phyloP scores from a whole-genome alignment of 2,888 invertebrate species.

The Busseola fusca region DNA sequence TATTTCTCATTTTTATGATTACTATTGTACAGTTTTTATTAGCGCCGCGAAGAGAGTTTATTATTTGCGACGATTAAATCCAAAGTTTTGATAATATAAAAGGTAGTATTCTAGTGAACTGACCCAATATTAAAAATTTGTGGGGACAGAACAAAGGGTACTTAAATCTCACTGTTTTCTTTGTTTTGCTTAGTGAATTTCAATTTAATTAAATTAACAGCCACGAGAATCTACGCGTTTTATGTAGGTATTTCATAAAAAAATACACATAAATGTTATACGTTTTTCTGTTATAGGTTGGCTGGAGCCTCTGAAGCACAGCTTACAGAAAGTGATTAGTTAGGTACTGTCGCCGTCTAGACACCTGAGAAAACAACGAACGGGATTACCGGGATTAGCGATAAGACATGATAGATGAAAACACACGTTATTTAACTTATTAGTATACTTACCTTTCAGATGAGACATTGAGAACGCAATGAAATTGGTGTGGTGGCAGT shows the following conservation, averaged over 20 bases:
- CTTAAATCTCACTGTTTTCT: constrained; percentile 10
- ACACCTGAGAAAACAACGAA: constrained; percentile 2
- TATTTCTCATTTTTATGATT: constrained; percentile 68
- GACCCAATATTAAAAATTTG: constrained; percentile 32
- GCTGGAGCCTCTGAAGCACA: not conserved
- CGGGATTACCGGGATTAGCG: not conserved
- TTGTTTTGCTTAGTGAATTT: constrained; percentile 7
- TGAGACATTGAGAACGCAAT: not conserved
- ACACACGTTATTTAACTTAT: not conserved
- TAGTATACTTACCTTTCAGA: not conserved
- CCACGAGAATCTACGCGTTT: not conserved
- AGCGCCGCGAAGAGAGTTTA: constrained; percentile 53
- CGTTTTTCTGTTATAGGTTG: not conserved
- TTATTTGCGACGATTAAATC: constrained; percentile 40
- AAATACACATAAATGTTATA: not conserved
- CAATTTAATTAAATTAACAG: not conserved
- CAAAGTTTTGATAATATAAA: constrained; percentile 41
- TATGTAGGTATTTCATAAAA: not conserved
- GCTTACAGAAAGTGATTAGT: not conserved
- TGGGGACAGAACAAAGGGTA: constrained; percentile 24
- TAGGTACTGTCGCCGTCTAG: not conserved
- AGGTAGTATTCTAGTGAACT: constrained; percentile 23
- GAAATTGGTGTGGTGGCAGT: not conserved
- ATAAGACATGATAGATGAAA: not conserved
- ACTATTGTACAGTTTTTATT: constrained; percentile 67